A percentile compares a stretch with the other conserved stretches of the same genome.
phyloP scores from a whole-genome alignment of 2,113 vertebrate species.

The Antennarius striatus region DNA sequence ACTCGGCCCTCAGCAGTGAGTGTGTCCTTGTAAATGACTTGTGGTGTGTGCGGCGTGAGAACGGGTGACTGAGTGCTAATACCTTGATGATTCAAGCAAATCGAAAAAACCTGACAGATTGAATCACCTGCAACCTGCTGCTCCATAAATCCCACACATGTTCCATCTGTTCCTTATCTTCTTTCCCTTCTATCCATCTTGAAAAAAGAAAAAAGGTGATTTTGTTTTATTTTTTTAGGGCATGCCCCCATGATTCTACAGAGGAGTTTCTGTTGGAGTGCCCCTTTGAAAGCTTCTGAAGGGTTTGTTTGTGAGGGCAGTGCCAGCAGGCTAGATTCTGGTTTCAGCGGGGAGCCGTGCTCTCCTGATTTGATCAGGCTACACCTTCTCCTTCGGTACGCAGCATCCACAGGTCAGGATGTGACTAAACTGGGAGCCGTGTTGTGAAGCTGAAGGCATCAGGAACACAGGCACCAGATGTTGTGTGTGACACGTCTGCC shows the following conservation, averaged over 20 bases:
- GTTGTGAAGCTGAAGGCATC: slow-evolving; percentile 21
- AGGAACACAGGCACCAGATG: slow-evolving; percentile 58
- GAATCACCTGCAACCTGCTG: slow-evolving; percentile 54
- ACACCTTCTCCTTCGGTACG: slow-evolving; percentile 22
- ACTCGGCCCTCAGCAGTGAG: slow-evolving; percentile 6
- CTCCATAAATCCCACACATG: slow-evolving; percentile 33
- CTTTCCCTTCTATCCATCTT: slow-evolving; percentile 3
- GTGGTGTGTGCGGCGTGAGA: slow-evolving; percentile 41
- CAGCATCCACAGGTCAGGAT: slow-evolving; percentile 57
- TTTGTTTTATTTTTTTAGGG: too few relatives aligned
- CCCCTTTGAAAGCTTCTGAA: slow-evolving; percentile 23
- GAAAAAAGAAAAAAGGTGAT: too few relatives aligned
- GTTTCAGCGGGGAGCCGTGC: slow-evolving; percentile 24
- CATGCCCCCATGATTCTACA: neutral
- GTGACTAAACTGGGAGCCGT: slow-evolving; percentile 33
- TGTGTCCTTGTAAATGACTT: slow-evolving; percentile 58
- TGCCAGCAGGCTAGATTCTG: slow-evolving; percentile 28
- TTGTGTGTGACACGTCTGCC: slow-evolving; percentile 48
- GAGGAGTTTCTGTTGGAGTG: slow-evolving; percentile 29
- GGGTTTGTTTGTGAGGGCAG: slow-evolving; percentile 20
- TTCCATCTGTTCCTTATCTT: slow-evolving; percentile 19
- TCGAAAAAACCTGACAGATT: slow-evolving; percentile 20
- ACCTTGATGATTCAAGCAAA: slow-evolving; percentile 10
- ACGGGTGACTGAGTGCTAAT: slow-evolving; percentile 49
- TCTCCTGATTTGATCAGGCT: slow-evolving; percentile 55